phyloP scores from a whole-genome alignment of 2,113 vertebrate species.

The Tragelaphus imberbis region DNA sequence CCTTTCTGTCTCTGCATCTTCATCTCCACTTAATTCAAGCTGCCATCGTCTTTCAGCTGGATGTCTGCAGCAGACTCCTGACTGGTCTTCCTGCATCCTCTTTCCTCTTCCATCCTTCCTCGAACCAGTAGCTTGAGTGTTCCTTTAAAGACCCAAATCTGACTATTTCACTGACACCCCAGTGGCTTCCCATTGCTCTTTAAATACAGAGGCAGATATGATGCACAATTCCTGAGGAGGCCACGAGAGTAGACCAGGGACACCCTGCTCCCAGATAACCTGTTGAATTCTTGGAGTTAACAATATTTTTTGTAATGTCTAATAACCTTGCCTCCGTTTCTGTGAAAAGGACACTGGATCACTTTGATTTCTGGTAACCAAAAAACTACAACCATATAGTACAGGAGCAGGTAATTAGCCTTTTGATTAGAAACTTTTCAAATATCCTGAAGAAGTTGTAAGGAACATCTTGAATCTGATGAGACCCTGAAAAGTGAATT shows the following conservation, averaged over 20 bases:
- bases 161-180: neutral
- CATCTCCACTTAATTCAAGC: neutral
- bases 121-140: neutral
- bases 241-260: neutral
- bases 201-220: neutral
- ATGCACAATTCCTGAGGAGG: neutral
- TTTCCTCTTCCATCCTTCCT: neutral
- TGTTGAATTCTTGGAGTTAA: neutral
- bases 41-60: neutral
- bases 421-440: neutral
- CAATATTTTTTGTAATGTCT: neutral
- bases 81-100: neutral
- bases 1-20: neutral
- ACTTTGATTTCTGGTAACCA: neutral
- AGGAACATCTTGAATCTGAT: neutral
- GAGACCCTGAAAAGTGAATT: neutral
- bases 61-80: neutral
- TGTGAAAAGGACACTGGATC: neutral
- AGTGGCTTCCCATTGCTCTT: neutral
- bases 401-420: neutral
- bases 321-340: neutral
- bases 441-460: neutral
- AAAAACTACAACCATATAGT: neutral
- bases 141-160: neutral
- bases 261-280: neutral